Base-by-base conservation (phyloP, 2,797 vertebrate species). In the Bradypus variegatus region DNA sequence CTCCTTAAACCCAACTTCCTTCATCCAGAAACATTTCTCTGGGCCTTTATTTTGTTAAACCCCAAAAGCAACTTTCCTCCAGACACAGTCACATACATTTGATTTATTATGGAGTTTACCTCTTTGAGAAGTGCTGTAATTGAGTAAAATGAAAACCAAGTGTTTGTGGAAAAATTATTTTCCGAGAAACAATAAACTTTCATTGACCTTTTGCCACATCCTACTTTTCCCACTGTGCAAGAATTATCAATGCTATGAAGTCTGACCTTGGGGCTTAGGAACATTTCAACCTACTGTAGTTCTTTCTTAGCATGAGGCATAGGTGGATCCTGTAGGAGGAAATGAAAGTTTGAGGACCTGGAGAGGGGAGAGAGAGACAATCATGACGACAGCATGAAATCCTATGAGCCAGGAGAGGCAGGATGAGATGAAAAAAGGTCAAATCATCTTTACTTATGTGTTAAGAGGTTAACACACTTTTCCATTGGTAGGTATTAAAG, bases 161-260 rank as follows among this genome's bases (percentile, higher is more conserved):
- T 83, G 48, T 86, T 50, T 67, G 13, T 41, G 62, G 21, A n/a
- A 41, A 90, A 64, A 65, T 70, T 83, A 82, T 77, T 92, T 70
- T 91, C 48, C 87, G 33, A 84, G 45, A 88, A 83, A 62, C 64
- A 73, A 64, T 62, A 91, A 80, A 64, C 21, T 75, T 27, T 67
- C 33, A 15, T 78, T 77, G 15, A 53, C 15, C 31, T 90, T 86
- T 94, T 55, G 13, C 8, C 65, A 89, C n/a, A 91, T 58, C 10
- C 3, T 16, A 14, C 13, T 58, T 72, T 94, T 86, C 69, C 62
- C 69, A 50, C 33, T 76, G 41, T 36, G 4, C 13, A 70, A 93
- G 89, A 83, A 86, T 88, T 86, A 81, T 86, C 53, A 77, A 29
- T 84, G 55, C n/a, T 83, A 60, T 92, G 50, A 86, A 93, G 16